Evolutionary conservation across 2,888 invertebrate species (phyloP).

Genomic region (Lepeophtheirus nordmannii): DNA sequence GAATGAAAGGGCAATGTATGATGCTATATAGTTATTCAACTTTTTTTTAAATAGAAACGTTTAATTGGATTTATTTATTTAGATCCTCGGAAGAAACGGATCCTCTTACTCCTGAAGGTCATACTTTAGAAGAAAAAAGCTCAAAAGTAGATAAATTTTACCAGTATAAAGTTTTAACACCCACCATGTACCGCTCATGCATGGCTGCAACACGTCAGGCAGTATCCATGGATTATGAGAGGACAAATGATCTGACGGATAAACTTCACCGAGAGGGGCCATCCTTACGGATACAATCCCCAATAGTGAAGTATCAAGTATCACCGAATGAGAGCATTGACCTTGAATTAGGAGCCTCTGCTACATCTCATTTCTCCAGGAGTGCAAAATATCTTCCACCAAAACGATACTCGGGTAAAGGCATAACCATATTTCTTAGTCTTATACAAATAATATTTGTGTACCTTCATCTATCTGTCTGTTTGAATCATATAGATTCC

Average conservation of each 20-base stretch:
- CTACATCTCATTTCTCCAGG: background rate
- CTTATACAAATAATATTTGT: too few relatives aligned
- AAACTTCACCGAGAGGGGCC: conserved; percentile 11
- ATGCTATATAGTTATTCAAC: background rate
- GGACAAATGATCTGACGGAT: background rate
- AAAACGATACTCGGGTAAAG: background rate
- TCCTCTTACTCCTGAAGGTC: background rate
- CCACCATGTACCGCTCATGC: conserved; percentile 26
- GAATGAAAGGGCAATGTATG: background rate
- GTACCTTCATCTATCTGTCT: too few relatives aligned
- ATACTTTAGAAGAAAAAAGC: background rate
- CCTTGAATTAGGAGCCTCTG: conserved; percentile 23
- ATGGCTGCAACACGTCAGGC: conserved; percentile 27
- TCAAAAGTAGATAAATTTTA: background rate
- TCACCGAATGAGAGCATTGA: conserved; percentile 17
- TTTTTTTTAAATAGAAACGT: background rate
- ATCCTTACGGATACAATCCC: conserved; percentile 24
- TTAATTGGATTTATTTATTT: too few relatives aligned
- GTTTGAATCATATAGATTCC: too few relatives aligned
- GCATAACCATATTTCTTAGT: too few relatives aligned
- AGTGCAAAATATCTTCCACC: conserved; percentile 7
- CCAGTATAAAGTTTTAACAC: conserved; percentile 26
- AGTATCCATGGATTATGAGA: conserved; percentile 28
- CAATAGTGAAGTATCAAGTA: conserved; percentile 16
- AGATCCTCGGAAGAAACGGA: too few relatives aligned